Conservation (phyloP, 2,113 vertebrate species). For the Perca schrenkii region DNA sequence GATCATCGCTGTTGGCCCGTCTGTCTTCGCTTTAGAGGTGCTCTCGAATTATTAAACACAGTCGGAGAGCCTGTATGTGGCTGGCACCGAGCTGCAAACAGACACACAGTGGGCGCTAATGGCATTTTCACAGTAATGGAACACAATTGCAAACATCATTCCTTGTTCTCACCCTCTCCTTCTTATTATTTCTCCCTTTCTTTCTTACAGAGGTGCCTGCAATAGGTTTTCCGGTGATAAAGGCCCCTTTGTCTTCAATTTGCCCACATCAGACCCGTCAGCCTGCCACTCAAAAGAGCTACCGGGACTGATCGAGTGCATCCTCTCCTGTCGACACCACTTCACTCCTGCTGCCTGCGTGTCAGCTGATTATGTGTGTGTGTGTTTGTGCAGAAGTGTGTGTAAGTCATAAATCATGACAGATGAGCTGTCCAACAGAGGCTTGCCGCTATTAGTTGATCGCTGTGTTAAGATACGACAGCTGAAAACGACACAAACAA, state of each 20-base stretch:
- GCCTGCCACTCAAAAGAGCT: constrained; percentile 49
- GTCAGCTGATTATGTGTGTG: constrained; percentile 54
- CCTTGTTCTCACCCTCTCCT: constrained; percentile 10
- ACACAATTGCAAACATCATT: constrained; percentile 64
- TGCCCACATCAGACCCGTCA: constrained; percentile 46
- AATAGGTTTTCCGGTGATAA: constrained; percentile 57
- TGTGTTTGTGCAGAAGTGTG: constrained; percentile 12
- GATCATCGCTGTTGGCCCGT: constrained; percentile 61
- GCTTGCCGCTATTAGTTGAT: constrained; percentile 46
- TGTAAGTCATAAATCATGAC: constrained; percentile 55
- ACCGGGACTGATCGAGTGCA: constrained; percentile 45
- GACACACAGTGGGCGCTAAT: constrained; percentile 57
- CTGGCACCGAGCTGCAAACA: constrained; percentile 52
- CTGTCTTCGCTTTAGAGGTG: constrained; percentile 64
- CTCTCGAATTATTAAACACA: constrained; percentile 67
- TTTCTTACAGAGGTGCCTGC: constrained; percentile 15
- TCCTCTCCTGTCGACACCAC: constrained; percentile 23
- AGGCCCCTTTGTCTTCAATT: constrained; percentile 59
- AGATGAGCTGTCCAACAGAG: constrained; percentile 53
- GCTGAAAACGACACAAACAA: constrained; percentile 32
- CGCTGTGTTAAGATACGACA: constrained; percentile 66
- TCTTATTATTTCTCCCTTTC: constrained; percentile 12
- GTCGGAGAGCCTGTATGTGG: constrained; percentile 60
- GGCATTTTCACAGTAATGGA: constrained; percentile 62
- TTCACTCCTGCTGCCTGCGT: constrained; percentile 19